phyloP scores from a whole-genome alignment of 1,140 invertebrate genomes.

The Chlorops oryzae region DNA sequence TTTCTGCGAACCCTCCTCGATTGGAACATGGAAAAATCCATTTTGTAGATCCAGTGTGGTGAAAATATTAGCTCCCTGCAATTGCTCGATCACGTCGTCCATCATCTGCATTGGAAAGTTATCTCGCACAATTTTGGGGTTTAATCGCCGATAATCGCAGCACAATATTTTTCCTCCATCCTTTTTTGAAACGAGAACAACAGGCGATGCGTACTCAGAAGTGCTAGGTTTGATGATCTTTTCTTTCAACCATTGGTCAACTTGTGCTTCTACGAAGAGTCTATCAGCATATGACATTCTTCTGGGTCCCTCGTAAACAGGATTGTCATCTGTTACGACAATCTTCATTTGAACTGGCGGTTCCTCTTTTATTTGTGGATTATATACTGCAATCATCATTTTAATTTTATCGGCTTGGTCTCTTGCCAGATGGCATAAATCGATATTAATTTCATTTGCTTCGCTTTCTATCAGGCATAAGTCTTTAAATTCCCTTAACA shows the following conservation, averaged over 20 bases:
- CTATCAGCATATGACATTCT: neutral
- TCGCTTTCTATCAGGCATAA: too few species aligned
- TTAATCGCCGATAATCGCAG: conserved; percentile 4
- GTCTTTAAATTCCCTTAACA: too few species aligned
- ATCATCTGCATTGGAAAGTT: conserved; percentile 21
- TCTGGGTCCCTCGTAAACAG: conserved; percentile 2
- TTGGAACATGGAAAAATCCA: conserved; percentile 9
- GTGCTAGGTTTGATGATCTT: conserved; percentile 2
- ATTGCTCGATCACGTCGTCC: conserved; percentile 19
- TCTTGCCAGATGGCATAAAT: too few species aligned
- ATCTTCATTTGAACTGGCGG: conserved; percentile 1
- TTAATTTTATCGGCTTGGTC: too few species aligned
- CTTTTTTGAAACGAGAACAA: conserved; percentile 14
- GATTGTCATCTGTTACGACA: neutral
- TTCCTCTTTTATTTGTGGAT: neutral
- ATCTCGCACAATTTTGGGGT: conserved; percentile 4
- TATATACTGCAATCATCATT: neutral
- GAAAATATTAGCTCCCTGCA: conserved; percentile 15
- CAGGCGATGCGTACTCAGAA: neutral
- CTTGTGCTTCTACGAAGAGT: neutral
- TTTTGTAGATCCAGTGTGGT: conserved; percentile 16
- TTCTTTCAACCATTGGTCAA: conserved; percentile 1
- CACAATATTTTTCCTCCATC: conserved; percentile 9
- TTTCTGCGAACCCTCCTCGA: neutral
- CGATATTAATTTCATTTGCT: too few species aligned